phyloP scores from a whole-genome alignment of 2,888 invertebrate genomes.

The Spisula subtruncata region DNA sequence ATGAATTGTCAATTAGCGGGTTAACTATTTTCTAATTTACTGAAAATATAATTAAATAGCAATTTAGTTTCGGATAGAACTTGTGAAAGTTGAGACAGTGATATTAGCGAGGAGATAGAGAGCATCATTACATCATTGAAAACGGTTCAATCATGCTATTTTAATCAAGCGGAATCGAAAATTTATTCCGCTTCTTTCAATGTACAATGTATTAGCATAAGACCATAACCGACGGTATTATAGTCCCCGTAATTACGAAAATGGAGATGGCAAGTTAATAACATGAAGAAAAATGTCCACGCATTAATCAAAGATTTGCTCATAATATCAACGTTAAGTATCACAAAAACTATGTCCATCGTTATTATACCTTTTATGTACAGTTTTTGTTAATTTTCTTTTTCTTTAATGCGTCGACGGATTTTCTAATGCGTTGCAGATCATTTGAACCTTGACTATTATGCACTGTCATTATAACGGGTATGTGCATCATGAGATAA shows the following conservation, averaged over 20 bases:
- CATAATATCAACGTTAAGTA: too few relatives aligned
- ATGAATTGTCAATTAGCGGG: constrained; percentile 48
- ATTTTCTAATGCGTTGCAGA: too few relatives aligned
- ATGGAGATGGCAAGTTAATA: not conserved
- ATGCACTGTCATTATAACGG: too few relatives aligned
- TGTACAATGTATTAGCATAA: not conserved
- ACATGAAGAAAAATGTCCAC: not conserved
- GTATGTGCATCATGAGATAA: too few relatives aligned
- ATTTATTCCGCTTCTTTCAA: not conserved
- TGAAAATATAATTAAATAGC: constrained; percentile 34
- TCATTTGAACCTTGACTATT: too few relatives aligned
- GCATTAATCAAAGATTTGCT: not conserved
- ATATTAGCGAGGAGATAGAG: not conserved
- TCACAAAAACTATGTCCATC: too few relatives aligned
- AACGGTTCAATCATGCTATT: not conserved
- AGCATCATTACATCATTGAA: constrained; percentile 9
- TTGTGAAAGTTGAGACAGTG: constrained; percentile 17
- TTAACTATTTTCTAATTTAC: constrained; percentile 34
- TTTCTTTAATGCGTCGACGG: too few relatives aligned
- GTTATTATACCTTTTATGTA: too few relatives aligned
- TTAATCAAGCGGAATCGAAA: not conserved
- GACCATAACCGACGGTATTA: not conserved
- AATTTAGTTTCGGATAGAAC: not conserved
- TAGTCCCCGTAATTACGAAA: not conserved
- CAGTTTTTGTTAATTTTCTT: too few relatives aligned